Conservation (phyloP, 30 jellyfish, hydroid and myxozoan species). For the Hydractinia symbiolongicarpus region DNA sequence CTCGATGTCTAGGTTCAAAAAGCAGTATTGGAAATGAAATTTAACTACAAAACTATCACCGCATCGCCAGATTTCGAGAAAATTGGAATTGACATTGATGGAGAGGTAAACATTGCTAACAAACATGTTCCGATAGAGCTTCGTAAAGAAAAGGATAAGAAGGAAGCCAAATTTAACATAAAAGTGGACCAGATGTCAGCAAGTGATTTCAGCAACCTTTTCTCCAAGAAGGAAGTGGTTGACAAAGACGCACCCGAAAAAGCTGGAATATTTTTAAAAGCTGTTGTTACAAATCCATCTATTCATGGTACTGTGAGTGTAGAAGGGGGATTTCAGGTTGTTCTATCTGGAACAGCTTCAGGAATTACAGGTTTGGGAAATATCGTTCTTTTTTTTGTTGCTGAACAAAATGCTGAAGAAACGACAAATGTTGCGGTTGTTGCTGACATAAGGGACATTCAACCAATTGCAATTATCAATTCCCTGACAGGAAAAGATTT, state of each 20-base stretch:
- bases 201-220: background rate
- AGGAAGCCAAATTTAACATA: background rate
- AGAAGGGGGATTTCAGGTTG: background rate
- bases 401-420: conserved; percentile 45
- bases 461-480: conserved; percentile 38
- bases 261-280: background rate
- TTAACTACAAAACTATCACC: background rate
- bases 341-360: background rate
- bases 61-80: background rate
- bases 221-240: background rate
- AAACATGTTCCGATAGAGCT: background rate
- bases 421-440: conserved; percentile 34
- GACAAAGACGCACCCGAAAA: conserved; percentile 14
- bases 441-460: conserved; percentile 31
- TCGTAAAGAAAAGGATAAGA: background rate
- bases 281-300: background rate
- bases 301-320: background rate
- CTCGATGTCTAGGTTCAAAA: background rate
- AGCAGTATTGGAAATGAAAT: background rate
- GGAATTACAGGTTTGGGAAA: background rate
- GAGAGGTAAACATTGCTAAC: background rate
- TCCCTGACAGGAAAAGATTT: conserved; percentile 54
- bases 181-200: background rate
- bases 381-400: conserved; percentile 13
- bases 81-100: conserved; percentile 1